phyloP scores from a whole-genome alignment of 2,888 invertebrate genomes.

The Helicoverpa assulta region DNA sequence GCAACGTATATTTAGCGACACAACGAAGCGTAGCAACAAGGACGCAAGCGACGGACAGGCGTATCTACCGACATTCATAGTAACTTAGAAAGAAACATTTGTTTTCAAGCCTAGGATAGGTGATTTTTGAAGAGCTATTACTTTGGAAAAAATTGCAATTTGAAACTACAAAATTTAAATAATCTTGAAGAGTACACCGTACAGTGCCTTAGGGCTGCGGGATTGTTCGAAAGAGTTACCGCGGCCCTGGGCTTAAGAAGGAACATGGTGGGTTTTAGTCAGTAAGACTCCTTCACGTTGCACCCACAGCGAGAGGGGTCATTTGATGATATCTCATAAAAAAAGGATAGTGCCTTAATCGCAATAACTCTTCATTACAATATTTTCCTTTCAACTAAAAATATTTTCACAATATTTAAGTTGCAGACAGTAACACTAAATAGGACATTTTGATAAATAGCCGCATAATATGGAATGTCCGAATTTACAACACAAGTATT shows the following conservation, averaged over 20 bases:
- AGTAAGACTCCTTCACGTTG: too few species aligned
- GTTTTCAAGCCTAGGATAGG: background rate
- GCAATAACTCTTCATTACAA: slow-evolving; percentile 39
- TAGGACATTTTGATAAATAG: slow-evolving; percentile 40
- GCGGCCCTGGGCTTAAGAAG: too few species aligned
- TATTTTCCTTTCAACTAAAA: background rate
- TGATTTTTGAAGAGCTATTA: slow-evolving; percentile 12
- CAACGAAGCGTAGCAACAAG: slow-evolving; percentile 81
- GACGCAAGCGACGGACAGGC: slow-evolving; percentile 64
- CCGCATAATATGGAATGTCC: slow-evolving; percentile 39
- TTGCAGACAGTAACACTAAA: slow-evolving; percentile 42
- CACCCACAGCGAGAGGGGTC: too few species aligned
- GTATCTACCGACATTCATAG: slow-evolving; percentile 15
- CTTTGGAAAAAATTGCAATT: background rate
- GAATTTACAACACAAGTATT: slow-evolving; percentile 49
- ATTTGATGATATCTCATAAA: too few species aligned
- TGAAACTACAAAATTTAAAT: too few species aligned
- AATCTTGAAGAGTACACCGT: too few species aligned
- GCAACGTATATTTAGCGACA: slow-evolving; percentile 74
- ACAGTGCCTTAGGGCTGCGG: too few species aligned
- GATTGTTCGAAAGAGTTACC: too few species aligned
- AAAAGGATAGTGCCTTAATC: background rate
- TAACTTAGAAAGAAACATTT: slow-evolving; percentile 11
- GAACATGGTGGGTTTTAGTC: too few species aligned
- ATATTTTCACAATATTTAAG: background rate